Base-by-base conservation (phyloP, 2,888 invertebrate genomes). In the Ochlodes sylvanus region DNA sequence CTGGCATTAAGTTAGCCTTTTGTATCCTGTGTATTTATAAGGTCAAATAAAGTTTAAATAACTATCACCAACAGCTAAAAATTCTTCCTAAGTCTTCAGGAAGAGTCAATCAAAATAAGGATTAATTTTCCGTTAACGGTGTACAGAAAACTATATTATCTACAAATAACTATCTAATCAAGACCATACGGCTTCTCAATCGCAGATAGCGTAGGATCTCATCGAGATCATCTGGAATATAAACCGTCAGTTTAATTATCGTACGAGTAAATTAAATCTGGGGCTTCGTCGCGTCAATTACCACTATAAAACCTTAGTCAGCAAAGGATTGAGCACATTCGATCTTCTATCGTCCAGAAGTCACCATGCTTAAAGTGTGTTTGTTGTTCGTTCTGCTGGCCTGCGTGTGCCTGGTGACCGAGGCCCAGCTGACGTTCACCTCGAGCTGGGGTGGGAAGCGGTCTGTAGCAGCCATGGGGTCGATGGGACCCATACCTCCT, bases 371-470 rank as follows among this genome's bases (percentile, higher is more conserved):
- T 15, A 86, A 85, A 71, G 55, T 79, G 38, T 69, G 79, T 54
- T 69, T 84, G 17, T 68, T 84, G 19, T 61, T 87, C 17, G 71
- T 88, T 15, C 55, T 91, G 58, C 71, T 87, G 44, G 86, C 84
- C 10, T 87, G 85, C 74, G 60, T 86, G 42, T 83, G 82, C 69
- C 62, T 87, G 50, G 65, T 82, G 44, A 76, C 80, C 10, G 83
- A 88, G 0, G 94, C 90, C 0, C 94, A 94, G 77, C 79, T 95
- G 50, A 95, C 94, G 3, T 95, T 94, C 78, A 94, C 94, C 0
- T 94, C 94, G 0, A 92, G 90, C 61, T 94, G 94, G 94, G 92
- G 87, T 0, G 92, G 91, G 1, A 89, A 92, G 71, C 85, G 94
- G 15, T 79, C 85, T 34, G 79, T 77, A 0, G 83, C 78, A 0